Conservation (phyloP, 2,888 invertebrate genomes). For the Ormyrus pomaceus region DNA sequence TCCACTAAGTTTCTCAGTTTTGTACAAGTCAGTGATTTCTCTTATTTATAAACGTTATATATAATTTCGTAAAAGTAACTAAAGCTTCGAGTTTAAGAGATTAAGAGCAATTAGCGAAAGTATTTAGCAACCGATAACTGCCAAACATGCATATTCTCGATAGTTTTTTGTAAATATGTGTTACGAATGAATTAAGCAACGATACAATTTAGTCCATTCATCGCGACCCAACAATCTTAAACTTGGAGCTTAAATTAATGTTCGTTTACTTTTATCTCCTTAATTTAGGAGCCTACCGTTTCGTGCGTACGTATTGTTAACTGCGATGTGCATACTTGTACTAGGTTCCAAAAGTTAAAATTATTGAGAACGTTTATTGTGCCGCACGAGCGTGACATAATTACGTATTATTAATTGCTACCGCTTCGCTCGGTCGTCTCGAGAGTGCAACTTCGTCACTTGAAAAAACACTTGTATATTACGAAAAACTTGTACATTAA, state of each 20-base stretch:
- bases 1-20: constrained; percentile 37
- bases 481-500: constrained; percentile 56
- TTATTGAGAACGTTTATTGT: constrained; percentile 47
- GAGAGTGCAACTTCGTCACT: constrained; percentile 44
- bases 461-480: constrained; percentile 52
- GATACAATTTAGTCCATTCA: constrained; percentile 12
- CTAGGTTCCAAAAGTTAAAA: constrained; percentile 34
- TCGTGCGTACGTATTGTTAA: constrained; percentile 28
- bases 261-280: constrained; percentile 2
- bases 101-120: constrained; percentile 48
- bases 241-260: constrained; percentile 40
- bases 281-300: constrained; percentile 27
- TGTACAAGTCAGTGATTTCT: constrained; percentile 29
- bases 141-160: constrained; percentile 50
- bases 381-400: constrained; percentile 27
- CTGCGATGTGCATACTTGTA: constrained; percentile 28
- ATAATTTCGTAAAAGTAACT: not conserved
- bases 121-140: constrained; percentile 54
- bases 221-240: constrained; percentile 28
- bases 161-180: constrained; percentile 48
- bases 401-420: constrained; percentile 37
- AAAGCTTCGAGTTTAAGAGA: constrained; percentile 46
- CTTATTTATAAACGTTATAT: not conserved
- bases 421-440: constrained; percentile 49
- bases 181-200: constrained; percentile 44